Evolutionary conservation across 2,113 vertebrate species (phyloP), one percentile per base, ranked within the genome.

Genomic region (Cnemophilus loriae): DNA sequence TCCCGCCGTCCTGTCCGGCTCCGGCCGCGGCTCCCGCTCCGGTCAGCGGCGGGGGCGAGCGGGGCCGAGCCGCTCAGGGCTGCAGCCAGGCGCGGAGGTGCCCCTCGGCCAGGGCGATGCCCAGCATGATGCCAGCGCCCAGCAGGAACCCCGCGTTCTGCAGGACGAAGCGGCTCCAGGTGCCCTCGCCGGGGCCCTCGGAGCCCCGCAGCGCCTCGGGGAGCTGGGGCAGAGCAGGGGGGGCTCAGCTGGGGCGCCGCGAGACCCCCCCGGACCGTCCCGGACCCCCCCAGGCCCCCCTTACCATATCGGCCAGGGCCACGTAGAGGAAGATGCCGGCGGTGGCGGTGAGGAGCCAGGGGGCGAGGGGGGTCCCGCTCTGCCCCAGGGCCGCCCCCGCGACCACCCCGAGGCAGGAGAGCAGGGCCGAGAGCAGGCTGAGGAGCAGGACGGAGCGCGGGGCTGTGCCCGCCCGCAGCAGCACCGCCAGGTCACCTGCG

Each of bases 271-370:
- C n/a, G n/a, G n/a, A n/a, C n/a, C n/a, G n/a, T n/a, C n/a, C n/a
- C n/a, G n/a, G n/a, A n/a, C n/a, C n/a, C n/a, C n/a, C n/a, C n/a
- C n/a, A 3, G 23, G n/a, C 55, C 22, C 63, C 47, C 92, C 93
- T 92, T 76, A 98, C 98, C 98, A 99, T 98, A 89, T 98, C 98
- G 13, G 98, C 98, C 13, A 99, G 93, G 33, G 98, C 98, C 93
- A 99, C 98, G 11, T 99, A 98, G 77, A 99, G 98, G 95, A 99
- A 99, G 90, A 98, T 79, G 41, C 98, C 98, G 3, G 98, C 98
- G 6, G 98, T 99, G 95, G 87, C 27, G 13, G 98, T 97, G 90
- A 99, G 98, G 82, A 98, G 94, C 98, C 98, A 99, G 17, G 98
- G 98, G 37, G 98, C 98, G 84, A 98, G 83, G 19, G 97, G 93